These are phyloP conservation scores for Pollicipes pollicipes DNA, from an alignment of 1,140 invertebrate genomes.

Conservation along the genomic window DNA sequence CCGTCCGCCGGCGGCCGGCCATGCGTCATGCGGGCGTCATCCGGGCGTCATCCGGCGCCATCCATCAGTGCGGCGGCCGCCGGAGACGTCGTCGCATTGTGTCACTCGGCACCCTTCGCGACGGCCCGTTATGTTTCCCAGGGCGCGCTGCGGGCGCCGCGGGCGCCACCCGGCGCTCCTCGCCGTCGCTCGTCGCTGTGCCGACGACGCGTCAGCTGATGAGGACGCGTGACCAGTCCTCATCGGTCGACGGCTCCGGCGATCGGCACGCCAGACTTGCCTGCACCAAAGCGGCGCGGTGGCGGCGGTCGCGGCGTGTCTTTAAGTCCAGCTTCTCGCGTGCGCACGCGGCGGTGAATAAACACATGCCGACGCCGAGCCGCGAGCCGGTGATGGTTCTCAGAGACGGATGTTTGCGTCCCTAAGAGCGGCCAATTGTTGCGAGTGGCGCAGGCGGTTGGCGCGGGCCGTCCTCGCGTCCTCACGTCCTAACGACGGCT, in stretches of 20 bases:
- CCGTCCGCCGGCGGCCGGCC: too few species aligned
- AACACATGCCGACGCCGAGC: not conserved
- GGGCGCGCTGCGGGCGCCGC: too few species aligned
- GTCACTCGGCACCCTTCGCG: not conserved
- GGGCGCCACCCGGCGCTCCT: too few species aligned
- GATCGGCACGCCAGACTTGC: not conserved
- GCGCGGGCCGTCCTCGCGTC: too few species aligned
- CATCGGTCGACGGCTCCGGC: not conserved
- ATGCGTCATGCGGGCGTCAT: not conserved
- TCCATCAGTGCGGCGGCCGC: not conserved
- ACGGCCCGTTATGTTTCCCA: not conserved
- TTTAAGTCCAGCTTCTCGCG: too few species aligned
- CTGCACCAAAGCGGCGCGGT: not conserved
- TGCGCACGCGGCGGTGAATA: too few species aligned
- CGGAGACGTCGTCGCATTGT: not conserved
- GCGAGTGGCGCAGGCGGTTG: not conserved
- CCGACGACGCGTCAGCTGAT: not conserved
- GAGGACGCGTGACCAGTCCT: not conserved
- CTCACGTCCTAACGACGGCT: too few species aligned
- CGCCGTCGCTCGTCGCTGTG: too few species aligned
- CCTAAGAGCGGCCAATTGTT: not conserved
- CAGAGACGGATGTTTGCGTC: not conserved
- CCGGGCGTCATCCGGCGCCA: not conserved
- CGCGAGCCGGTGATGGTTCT: too few species aligned
- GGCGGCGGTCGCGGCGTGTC: too few species aligned